A percentile compares a stretch with the other conserved stretches of the same genome.
These are phyloP conservation scores for Galeopsomyia nigrocyanea DNA, from an alignment of 2,888 invertebrate species.

Conservation along the genomic window DNA sequence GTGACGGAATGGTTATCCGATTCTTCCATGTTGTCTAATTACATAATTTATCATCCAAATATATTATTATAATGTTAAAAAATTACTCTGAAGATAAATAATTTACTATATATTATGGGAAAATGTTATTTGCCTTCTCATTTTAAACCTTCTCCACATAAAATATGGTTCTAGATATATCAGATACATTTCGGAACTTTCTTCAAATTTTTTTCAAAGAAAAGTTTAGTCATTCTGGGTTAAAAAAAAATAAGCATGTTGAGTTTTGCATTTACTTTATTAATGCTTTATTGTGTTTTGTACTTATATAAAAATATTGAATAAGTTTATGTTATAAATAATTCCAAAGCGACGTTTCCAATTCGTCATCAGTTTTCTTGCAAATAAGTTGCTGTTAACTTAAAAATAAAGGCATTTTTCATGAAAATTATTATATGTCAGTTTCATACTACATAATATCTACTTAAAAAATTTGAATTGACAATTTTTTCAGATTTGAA, in stretches of 20 bases:
- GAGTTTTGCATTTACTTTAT: slow-evolving; percentile 44
- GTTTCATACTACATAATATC: slow-evolving; percentile 39
- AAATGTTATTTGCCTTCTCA: background rate
- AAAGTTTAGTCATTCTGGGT: too few relatives aligned
- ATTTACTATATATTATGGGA: slow-evolving; percentile 23
- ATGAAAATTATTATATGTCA: too few relatives aligned
- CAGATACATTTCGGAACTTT: background rate
- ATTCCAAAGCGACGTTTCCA: slow-evolving; percentile 46
- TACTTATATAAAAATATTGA: slow-evolving; percentile 49
- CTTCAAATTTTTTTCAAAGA: slow-evolving; percentile 3
- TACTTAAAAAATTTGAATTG: slow-evolving; percentile 33
- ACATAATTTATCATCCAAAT: slow-evolving; percentile 43
- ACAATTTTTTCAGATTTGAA: slow-evolving; percentile 42
- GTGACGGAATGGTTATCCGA: slow-evolving; percentile 18
- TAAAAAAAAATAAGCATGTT: too few relatives aligned
- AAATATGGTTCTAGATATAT: background rate
- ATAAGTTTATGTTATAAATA: slow-evolving; percentile 46
- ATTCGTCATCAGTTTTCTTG: slow-evolving; percentile 40
- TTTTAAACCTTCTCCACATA: background rate
- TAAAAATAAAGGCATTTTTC: slow-evolving; percentile 22
- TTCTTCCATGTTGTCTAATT: slow-evolving; percentile 37
- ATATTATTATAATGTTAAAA: slow-evolving; percentile 42
- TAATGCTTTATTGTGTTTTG: slow-evolving; percentile 44
- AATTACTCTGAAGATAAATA: slow-evolving; percentile 37
- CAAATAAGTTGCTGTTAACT: slow-evolving; percentile 43